Base-by-base conservation (phyloP, 1,140 invertebrate species). In the Drosophila pandora region DNA sequence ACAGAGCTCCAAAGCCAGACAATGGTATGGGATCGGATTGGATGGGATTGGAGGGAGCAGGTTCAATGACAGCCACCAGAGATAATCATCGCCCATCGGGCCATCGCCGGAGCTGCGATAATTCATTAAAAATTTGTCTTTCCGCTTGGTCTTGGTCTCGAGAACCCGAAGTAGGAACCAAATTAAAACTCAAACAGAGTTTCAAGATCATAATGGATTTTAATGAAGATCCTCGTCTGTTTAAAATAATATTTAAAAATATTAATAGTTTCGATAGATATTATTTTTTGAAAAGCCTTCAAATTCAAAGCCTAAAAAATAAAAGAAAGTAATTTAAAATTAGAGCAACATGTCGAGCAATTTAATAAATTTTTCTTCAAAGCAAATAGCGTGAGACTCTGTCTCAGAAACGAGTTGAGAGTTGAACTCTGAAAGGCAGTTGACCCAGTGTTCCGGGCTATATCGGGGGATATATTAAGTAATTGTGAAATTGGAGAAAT, bases 331-430 rank as follows among this genome's bases (percentile, higher is more conserved):
- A 9, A 32, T 32, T 32, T 10, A 32, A 32, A 32, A 32, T 10
- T 8, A 32, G 32, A 32, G 32, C 32, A 32, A 32, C 32, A 17
- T 17, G 17, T 17, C 17, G 25, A 13, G 52, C 62, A 77, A 82
- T 82, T 82, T 54, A 77, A 69, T 62, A 68, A 68, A 82, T 82
- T 41, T 41, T 12, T 82, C 56, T 61, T 75, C 43, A 68, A 58
- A 76, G 62, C 55, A 78, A 82, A 82, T 82, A 82, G 79, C 74
- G 74, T 82, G 78, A 78, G 79, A 82, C 68, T 73, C 74, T 37
- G 25, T 1, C 25, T 1, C 25, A 6, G 3, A 32, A 52, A 68
- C 54, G 59, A 72, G 49, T 34, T 52, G 7, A n/a, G 17, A 69
- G 50, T 68, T 68, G 49, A 30, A 30, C 49, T 53, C 41, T 48